These are phyloP conservation scores for Ciconia boyciana DNA, from an alignment of 2,113 vertebrate genomes.

Conservation along the genomic window DNA sequence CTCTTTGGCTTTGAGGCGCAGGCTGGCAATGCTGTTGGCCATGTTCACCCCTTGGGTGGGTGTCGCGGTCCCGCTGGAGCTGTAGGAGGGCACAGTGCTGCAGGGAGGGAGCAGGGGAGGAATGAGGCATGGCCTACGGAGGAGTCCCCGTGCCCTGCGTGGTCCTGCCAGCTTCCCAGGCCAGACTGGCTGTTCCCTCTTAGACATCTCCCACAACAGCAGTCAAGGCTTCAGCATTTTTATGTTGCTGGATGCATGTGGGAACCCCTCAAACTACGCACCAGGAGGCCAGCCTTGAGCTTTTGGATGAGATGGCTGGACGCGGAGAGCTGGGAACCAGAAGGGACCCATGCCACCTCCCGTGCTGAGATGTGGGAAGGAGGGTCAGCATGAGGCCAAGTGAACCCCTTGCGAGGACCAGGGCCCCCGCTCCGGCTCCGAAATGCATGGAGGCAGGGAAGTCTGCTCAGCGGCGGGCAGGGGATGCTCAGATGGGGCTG, in stretches of 20 bases:
- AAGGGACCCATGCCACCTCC: neutral
- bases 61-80: constrained; percentile 58
- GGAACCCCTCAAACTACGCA: constrained; percentile 35
- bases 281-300: neutral
- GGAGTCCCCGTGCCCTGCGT: neutral
- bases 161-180: neutral
- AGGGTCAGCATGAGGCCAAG: neutral
- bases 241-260: constrained; percentile 21
- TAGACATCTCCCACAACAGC: constrained; percentile 8
- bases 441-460: neutral
- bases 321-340: neutral
- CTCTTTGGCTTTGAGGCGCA: constrained; percentile 85
- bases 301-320: neutral
- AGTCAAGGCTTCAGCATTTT: constrained; percentile 18
- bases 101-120: neutral
- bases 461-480: neutral
- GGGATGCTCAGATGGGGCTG: neutral
- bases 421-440: fast-evolving
- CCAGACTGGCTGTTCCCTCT: neutral
- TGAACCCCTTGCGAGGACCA: neutral
- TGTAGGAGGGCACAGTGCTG: constrained; percentile 80
- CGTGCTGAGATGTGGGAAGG: neutral
- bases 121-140: neutral
- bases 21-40: constrained; percentile 85
- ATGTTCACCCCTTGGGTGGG: constrained; percentile 78